Evolutionary conservation across 2,797 vertebrate species (phyloP).

Genomic region (Odontamblyopus lacepedii): DNA sequence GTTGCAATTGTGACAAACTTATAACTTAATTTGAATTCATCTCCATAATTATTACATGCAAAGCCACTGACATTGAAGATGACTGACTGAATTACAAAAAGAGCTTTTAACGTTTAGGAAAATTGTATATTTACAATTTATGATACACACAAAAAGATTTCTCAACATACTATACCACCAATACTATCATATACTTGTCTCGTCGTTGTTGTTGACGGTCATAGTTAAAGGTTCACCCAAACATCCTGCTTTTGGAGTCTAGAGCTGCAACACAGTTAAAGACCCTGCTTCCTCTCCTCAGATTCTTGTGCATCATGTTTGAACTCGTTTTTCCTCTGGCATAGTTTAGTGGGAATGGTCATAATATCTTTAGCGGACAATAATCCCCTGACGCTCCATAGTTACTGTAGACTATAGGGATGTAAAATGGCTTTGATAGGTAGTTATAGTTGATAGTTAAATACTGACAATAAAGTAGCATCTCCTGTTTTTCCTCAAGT

Average conservation of each 20-base stretch:
- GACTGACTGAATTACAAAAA: too few relatives aligned
- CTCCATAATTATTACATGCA: too few relatives aligned
- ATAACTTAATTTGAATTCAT: not conserved
- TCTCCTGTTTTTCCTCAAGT: not conserved
- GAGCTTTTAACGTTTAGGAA: too few relatives aligned
- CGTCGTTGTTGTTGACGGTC: not conserved
- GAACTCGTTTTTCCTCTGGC: slow-evolving; percentile 32
- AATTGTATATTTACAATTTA: too few relatives aligned
- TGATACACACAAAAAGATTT: not conserved
- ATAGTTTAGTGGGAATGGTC: not conserved
- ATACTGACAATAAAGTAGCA: too few relatives aligned
- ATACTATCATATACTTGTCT: not conserved
- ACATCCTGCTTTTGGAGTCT: slow-evolving; percentile 5
- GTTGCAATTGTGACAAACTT: not conserved
- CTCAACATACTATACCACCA: not conserved
- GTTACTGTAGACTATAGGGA: too few relatives aligned
- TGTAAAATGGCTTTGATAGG: too few relatives aligned
- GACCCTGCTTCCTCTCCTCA: not conserved
- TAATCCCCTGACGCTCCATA: not conserved
- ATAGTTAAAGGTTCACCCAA: not conserved
- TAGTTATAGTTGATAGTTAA: too few relatives aligned
- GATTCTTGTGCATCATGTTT: slow-evolving; percentile 45
- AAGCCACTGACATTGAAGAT: too few relatives aligned
- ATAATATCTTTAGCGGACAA: not conserved
- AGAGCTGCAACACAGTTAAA: slow-evolving; percentile 2